phyloP scores from a whole-genome alignment of 2,797 vertebrate genomes.

The Anniella stebbinsi region DNA sequence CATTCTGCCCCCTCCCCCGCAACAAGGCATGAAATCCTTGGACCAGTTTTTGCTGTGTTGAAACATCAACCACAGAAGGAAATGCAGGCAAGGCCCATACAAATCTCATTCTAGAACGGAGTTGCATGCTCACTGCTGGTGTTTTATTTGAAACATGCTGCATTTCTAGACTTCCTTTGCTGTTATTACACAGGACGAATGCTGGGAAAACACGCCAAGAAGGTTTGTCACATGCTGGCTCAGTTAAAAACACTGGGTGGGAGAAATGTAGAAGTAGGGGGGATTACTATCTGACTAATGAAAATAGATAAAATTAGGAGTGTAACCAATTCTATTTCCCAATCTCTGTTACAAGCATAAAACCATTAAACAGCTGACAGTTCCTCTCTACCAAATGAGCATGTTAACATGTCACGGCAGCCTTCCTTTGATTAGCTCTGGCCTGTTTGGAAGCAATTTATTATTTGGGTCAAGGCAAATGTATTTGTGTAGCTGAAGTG shows the following conservation, averaged over 20 bases:
- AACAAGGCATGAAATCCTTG: neutral
- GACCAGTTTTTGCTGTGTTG: neutral
- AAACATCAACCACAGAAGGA: neutral
- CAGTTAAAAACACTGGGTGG: conserved; percentile 1
- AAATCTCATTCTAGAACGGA: neutral
- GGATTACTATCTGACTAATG: neutral
- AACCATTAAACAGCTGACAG: conserved; percentile 13
- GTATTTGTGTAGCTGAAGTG: neutral
- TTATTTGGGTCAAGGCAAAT: conserved; percentile 13
- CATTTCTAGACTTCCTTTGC: conserved; percentile 3
- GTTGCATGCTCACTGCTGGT: neutral
- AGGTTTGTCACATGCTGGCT: neutral
- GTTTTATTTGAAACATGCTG: neutral
- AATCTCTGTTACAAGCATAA: conserved; percentile 3
- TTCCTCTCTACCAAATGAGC: conserved; percentile 24
- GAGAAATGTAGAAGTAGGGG: neutral
- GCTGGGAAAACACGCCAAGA: neutral
- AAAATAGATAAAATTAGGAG: conserved; percentile 35
- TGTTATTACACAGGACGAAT: neutral
- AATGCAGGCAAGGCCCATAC: neutral
- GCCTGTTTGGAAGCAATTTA: conserved; percentile 28
- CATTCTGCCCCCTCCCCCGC: no score
- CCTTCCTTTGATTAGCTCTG: conserved; percentile 8
- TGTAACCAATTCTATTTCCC: conserved; percentile 29
- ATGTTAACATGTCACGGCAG: conserved; percentile 30